Evolutionary conservation across 2,113 vertebrate species (phyloP).

Genomic region (Beaufortia kweichowensis): DNA sequence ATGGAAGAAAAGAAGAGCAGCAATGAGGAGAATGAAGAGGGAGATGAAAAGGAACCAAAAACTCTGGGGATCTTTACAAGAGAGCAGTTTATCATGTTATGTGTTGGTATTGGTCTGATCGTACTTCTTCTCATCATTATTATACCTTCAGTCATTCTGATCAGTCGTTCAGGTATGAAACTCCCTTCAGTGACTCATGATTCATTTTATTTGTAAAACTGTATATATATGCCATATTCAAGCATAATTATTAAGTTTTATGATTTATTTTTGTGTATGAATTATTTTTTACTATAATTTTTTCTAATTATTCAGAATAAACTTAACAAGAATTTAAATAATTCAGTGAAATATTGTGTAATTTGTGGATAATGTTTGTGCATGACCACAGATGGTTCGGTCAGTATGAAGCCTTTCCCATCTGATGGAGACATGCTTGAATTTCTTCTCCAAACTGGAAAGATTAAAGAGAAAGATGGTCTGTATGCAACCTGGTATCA

Average conservation of each 20-base stretch:
- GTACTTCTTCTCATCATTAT: slow-evolving; percentile 46
- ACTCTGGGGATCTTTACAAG: slow-evolving; percentile 39
- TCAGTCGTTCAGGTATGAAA: slow-evolving; percentile 27
- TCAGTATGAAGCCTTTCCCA: slow-evolving; percentile 54
- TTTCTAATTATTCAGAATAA: background rate
- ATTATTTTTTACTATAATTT: too few relatives aligned
- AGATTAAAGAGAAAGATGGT: slow-evolving; percentile 72
- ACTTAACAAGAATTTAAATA: background rate
- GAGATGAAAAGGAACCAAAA: background rate
- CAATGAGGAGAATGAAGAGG: slow-evolving; percentile 1
- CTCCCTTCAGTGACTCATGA: background rate
- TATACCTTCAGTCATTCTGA: slow-evolving; percentile 46
- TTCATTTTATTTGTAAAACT: background rate
- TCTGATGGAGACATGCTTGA: slow-evolving; percentile 79
- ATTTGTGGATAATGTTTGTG: slow-evolving; percentile 3
- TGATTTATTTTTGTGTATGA: too few relatives aligned
- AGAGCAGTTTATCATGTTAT: slow-evolving; percentile 44
- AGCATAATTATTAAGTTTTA: background rate
- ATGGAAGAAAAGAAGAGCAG: slow-evolving; percentile 5
- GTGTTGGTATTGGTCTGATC: slow-evolving; percentile 43
- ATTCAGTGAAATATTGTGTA: background rate
- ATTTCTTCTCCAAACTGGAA: slow-evolving; percentile 71
- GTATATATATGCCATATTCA: background rate
- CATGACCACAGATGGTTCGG: slow-evolving; percentile 35
- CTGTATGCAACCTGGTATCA: slow-evolving; percentile 81